Evolutionary conservation across 1,140 invertebrate species (phyloP).

Genomic region (Stenopsyche tienmushanensis): DNA sequence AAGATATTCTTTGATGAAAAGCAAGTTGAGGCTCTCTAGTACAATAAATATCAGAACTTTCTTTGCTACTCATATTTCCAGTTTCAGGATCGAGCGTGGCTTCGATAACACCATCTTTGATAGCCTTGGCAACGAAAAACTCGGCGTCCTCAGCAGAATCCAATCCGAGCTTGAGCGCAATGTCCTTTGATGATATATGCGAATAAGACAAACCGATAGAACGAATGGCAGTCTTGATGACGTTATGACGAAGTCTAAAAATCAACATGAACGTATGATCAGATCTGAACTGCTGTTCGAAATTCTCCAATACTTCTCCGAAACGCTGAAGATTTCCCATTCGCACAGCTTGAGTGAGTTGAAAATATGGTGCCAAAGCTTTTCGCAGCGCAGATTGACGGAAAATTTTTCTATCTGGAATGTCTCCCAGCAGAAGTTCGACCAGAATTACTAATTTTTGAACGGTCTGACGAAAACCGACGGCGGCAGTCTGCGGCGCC

Average conservation of each 20-base stretch:
- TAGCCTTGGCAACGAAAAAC: constrained; percentile 99
- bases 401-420: constrained; percentile 90
- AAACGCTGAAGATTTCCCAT: constrained; percentile 93
- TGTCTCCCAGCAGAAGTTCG: constrained; percentile 93
- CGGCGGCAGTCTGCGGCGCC: constrained; percentile 93
- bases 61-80: constrained; percentile 96
- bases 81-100: constrained; percentile 94
- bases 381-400: constrained; percentile 83
- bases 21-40: constrained; percentile 95
- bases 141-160: constrained; percentile 97
- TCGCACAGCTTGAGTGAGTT: constrained; percentile 95
- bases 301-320: constrained; percentile 90
- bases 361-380: constrained; percentile 92
- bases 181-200: constrained; percentile 91
- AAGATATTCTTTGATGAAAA: constrained; percentile 97
- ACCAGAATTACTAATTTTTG: constrained; percentile 96
- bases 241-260: constrained; percentile 93
- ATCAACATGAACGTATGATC: constrained; percentile 97
- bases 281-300: constrained; percentile 79
- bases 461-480: constrained; percentile 98
- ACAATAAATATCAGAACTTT: constrained; percentile 95
- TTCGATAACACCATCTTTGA: constrained; percentile 97
- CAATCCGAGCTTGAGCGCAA: constrained; percentile 89
- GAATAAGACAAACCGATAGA: constrained; percentile 97
- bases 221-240: constrained; percentile 97